Evolutionary conservation across 1,140 invertebrate genomes (phyloP).

Genomic region (Achatina immaculata): DNA sequence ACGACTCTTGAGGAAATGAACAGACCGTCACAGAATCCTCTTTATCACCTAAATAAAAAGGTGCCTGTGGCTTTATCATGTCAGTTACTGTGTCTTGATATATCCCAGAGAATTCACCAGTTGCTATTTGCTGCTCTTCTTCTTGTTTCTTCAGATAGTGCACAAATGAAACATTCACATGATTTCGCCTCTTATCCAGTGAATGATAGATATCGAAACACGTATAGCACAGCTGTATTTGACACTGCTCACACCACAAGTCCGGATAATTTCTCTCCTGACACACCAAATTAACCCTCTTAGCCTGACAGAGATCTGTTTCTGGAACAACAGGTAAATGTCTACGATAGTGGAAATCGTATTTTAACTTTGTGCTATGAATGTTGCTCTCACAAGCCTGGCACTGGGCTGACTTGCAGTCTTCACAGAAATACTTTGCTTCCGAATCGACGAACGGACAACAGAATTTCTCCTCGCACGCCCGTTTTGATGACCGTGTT

Average conservation of each 20-base stretch:
- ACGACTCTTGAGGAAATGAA: constrained; percentile 57
- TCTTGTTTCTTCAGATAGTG: constrained; percentile 42
- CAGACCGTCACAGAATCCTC: constrained; percentile 61
- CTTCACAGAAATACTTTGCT: constrained; percentile 63
- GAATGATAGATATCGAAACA: constrained; percentile 66
- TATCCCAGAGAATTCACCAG: no score
- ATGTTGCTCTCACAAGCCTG: constrained; percentile 65
- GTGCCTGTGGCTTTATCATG: constrained; percentile 57
- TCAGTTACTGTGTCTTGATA: constrained; percentile 22
- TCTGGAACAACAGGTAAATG: constrained; percentile 52
- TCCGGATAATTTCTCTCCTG: constrained; percentile 68
- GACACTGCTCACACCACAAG: constrained; percentile 65
- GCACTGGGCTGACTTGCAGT: constrained; percentile 70
- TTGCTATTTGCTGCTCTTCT: no score
- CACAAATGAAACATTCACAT: constrained; percentile 46
- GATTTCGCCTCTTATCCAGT: constrained; percentile 49
- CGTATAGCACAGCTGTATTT: constrained; percentile 63
- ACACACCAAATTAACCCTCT: constrained; percentile 51
- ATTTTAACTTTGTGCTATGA: constrained; percentile 64
- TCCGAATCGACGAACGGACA: constrained; percentile 58
- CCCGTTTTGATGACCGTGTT: constrained; percentile 56
- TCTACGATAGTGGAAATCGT: constrained; percentile 63
- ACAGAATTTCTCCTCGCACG: constrained; percentile 64
- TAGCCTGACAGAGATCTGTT: constrained; percentile 63
- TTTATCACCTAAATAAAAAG: constrained; percentile 43